Evolutionary conservation across 2,888 invertebrate species (phyloP).

Genomic region (Punctoribates punctum): DNA sequence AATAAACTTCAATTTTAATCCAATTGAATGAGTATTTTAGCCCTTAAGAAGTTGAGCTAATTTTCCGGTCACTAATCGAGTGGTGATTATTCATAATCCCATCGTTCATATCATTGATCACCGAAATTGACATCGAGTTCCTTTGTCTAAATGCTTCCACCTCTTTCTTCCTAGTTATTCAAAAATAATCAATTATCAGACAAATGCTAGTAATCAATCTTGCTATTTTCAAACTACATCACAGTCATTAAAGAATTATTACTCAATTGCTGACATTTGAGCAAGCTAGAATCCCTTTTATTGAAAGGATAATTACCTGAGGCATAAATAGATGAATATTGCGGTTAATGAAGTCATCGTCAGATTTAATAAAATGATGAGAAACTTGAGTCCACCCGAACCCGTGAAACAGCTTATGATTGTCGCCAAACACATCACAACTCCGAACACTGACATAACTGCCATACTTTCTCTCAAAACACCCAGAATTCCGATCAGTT

Average conservation of each 20-base stretch:
- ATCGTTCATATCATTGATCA: slow-evolving; percentile 40
- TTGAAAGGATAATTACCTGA: too few species aligned
- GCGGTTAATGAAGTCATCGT: slow-evolving; percentile 35
- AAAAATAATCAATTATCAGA: too few species aligned
- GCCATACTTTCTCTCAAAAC: slow-evolving; percentile 6
- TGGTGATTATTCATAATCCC: background rate
- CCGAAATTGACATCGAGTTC: slow-evolving; percentile 43
- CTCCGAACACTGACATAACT: slow-evolving; percentile 28
- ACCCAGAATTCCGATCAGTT: slow-evolving; percentile 39
- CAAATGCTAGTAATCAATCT: too few species aligned
- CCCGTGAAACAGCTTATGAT: slow-evolving; percentile 41
- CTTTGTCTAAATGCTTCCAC: slow-evolving; percentile 33
- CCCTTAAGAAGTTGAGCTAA: background rate
- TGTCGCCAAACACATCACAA: slow-evolving; percentile 40
- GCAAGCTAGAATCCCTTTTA: background rate
- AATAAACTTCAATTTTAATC: background rate
- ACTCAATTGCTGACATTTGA: background rate
- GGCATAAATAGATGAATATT: slow-evolving; percentile 32
- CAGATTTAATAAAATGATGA: slow-evolving; percentile 40
- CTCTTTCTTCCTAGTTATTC: slow-evolving; percentile 33
- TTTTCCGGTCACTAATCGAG: background rate
- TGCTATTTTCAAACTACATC: too few species aligned
- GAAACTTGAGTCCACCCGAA: slow-evolving; percentile 38
- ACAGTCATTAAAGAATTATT: background rate
- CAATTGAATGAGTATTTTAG: background rate